A percentile compares a stretch with the other conserved stretches of the same genome.
Evolutionary conservation across 1,140 invertebrate species (phyloP).

Genomic region (Drosophila busckii): DNA sequence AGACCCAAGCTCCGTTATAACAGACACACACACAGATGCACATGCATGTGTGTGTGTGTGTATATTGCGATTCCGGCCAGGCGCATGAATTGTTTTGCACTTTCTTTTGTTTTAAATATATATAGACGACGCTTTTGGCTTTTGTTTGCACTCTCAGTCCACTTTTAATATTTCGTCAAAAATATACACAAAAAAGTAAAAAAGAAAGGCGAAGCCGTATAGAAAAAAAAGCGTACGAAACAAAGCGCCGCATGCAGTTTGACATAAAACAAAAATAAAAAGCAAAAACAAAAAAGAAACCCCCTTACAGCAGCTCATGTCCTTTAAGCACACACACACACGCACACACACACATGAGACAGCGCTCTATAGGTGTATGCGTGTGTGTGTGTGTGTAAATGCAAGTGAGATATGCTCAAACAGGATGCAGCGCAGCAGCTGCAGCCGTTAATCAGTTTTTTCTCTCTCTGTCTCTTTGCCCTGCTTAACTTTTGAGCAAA

Average conservation of each 20-base stretch:
- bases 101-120: slow-evolving; percentile 75
- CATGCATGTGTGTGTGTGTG: too few relatives aligned
- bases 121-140: slow-evolving; percentile 43
- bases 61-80: slow-evolving; percentile 39
- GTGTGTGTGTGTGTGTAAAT: not conserved
- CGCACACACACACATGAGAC: not conserved
- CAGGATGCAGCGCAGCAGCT: too few relatives aligned
- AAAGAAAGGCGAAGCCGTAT: slow-evolving; percentile 19
- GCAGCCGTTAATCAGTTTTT: too few relatives aligned
- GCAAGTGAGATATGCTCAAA: too few relatives aligned
- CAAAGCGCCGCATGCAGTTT: slow-evolving; percentile 34
- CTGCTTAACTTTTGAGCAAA: too few relatives aligned
- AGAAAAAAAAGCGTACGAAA: too few relatives aligned
- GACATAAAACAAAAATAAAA: slow-evolving; percentile 16
- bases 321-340: too few relatives aligned
- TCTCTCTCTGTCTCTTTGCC: too few relatives aligned
- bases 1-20: slow-evolving; percentile 10
- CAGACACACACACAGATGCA: slow-evolving; percentile 21
- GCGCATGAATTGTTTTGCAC: slow-evolving; percentile 67
- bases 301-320: not conserved
- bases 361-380: too few relatives aligned
- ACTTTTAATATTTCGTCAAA: slow-evolving; percentile 43
- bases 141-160: slow-evolving; percentile 35
- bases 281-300: slow-evolving; percentile 2
- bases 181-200: slow-evolving; percentile 18